Base-by-base conservation (phyloP, 2,113 vertebrate genomes). In the Hippocampus zosterae region DNA sequence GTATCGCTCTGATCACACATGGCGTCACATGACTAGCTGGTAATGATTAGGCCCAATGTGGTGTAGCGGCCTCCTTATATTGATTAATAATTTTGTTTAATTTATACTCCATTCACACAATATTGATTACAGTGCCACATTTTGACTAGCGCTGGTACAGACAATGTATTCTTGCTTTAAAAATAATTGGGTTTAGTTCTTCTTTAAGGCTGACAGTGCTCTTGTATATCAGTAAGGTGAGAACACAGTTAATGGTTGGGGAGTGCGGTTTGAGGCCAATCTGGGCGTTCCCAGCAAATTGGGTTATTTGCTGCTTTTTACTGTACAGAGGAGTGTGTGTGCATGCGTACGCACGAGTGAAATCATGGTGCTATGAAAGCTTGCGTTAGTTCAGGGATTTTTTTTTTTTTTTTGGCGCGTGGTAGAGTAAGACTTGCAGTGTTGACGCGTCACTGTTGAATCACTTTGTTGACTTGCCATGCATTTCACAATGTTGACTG, bases 281-380 rank as follows among this genome's bases (percentile, higher is more conserved):
- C 70, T 60, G 64, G 15, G 8, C 27, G 42, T 65, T 66, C 67
- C 15, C n/a, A 21, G 61, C 67, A 74, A 79, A 79, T 52, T 60
- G 56, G 68, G 70, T 79, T 55, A 67, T 77, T 83, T 79, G 74
- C 71, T 76, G 72, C 72, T 85, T 89, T 84, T 86, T 76, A 84
- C 83, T 85, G 84, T 85, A 84, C 76, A 78, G 65, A 72, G 44
- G 67, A 57, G 57, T 52, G 46, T 71, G 64, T 80, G 23, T 86
- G 81, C 79, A 64, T 71, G 83, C 72, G 13, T 70, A 65, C 63
- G 87, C 88, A 87, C 86, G 88, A 78, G 83, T 83, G 73, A 76
- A 88, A 87, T 81, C 85, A 83, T 68, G 92, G 90, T 92, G 91
- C 91, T 93, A 89, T 72, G 72, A 82, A 80, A 89, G 81, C 87